phyloP scores from a whole-genome alignment of 2,888 invertebrate species.

The Teleiodes luculella region DNA sequence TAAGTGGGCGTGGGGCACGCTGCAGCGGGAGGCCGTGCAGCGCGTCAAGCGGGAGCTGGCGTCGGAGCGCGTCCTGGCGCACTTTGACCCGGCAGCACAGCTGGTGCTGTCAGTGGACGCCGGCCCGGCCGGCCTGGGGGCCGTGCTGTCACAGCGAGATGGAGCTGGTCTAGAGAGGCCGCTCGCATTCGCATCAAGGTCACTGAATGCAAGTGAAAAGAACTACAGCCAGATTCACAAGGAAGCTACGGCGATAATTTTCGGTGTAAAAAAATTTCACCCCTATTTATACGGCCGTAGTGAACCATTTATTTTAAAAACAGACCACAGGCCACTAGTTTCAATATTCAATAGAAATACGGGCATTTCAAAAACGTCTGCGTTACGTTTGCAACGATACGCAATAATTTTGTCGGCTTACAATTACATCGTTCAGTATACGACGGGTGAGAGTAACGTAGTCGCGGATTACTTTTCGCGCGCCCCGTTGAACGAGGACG shows the following conservation, averaged over 20 bases:
- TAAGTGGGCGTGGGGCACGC: slow-evolving; percentile 18
- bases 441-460: neutral
- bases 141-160: slow-evolving; percentile 20
- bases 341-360: neutral
- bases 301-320: slow-evolving; percentile 20
- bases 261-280: slow-evolving; percentile 8
- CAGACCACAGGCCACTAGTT: slow-evolving; percentile 13
- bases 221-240: slow-evolving; percentile 27
- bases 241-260: slow-evolving; percentile 17
- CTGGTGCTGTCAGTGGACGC: slow-evolving; percentile 24
- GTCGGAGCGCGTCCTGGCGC: slow-evolving; percentile 17
- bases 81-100: slow-evolving; percentile 18
- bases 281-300: slow-evolving; percentile 13
- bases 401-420: slow-evolving; percentile 1
- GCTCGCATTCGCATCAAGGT: slow-evolving; percentile 22
- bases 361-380: neutral
- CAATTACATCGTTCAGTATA: neutral
- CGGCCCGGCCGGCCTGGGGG: slow-evolving; percentile 25
- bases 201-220: slow-evolving; percentile 19
- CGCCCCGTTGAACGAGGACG: neutral
- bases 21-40: slow-evolving; percentile 14
- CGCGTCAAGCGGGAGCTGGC: slow-evolving; percentile 14
- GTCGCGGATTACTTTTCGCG: slow-evolving; percentile 2
- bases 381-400: neutral
- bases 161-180: slow-evolving; percentile 20